Evolutionary conservation across 2,888 invertebrate genomes (phyloP).

Genomic region (Lochmaea crataegi): DNA sequence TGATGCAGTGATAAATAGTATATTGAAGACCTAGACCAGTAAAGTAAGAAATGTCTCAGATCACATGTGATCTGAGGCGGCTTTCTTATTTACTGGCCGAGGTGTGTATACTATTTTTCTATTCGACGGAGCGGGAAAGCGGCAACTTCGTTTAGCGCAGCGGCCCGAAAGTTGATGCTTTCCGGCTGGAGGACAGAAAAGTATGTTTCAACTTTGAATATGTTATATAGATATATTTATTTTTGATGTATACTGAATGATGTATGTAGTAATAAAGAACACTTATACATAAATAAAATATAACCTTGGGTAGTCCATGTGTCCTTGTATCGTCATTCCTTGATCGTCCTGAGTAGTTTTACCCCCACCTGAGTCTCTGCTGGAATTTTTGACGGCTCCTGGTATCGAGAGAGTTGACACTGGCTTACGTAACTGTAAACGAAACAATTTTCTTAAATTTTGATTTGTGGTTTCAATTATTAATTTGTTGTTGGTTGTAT

Average conservation of each 20-base stretch:
- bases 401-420: conserved; percentile 97
- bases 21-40: no score
- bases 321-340: conserved; percentile 87
- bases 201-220: background rate
- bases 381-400: conserved; percentile 86
- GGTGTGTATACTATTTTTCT: no score
- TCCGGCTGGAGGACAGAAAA: no score
- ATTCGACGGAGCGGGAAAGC: no score
- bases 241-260: no score
- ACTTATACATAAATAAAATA: conserved; percentile 7
- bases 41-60: no score
- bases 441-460: conserved; percentile 16
- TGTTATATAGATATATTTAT: background rate
- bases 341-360: conserved; percentile 77
- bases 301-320: conserved; percentile 83
- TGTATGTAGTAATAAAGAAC: background rate
- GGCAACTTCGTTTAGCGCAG: no score
- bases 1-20: no score
- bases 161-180: no score
- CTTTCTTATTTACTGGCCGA: no score
- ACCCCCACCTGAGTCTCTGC: conserved; percentile 65
- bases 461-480: conserved; percentile 16
- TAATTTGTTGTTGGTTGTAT: conserved; percentile 37
- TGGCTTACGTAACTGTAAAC: conserved; percentile 95
- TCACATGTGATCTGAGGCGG: no score